Evolutionary conservation across 2,888 invertebrate genomes (phyloP).

Genomic region (Agrotis puta): DNA sequence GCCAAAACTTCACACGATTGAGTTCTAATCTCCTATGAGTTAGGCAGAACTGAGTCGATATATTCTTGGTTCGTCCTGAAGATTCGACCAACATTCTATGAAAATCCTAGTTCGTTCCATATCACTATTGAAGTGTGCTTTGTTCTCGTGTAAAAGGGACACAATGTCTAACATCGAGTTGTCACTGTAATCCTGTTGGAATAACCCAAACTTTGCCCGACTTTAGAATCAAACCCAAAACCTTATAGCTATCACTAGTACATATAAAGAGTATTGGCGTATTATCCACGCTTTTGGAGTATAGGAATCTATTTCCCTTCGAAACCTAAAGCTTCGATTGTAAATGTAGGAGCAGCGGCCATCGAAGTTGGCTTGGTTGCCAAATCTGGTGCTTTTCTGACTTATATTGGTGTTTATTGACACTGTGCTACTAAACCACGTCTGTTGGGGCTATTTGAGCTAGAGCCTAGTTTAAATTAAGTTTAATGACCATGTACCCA

Average conservation of each 20-base stretch:
- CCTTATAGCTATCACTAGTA: not conserved
- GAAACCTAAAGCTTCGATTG: slow-evolving; percentile 1
- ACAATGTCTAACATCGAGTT: not conserved
- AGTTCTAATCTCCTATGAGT: not conserved
- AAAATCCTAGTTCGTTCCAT: no score
- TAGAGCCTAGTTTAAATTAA: slow-evolving; percentile 22
- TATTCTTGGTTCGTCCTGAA: no score
- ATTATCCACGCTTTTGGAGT: not conserved
- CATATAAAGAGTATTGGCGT: not conserved
- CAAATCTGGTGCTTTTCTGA: slow-evolving; percentile 31
- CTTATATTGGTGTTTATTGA: slow-evolving; percentile 40
- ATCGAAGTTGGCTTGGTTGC: slow-evolving; percentile 31
- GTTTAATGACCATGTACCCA: not conserved
- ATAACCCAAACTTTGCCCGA: not conserved
- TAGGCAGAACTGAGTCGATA: not conserved
- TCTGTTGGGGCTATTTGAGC: not conserved
- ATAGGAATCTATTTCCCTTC: not conserved
- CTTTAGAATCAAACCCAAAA: not conserved
- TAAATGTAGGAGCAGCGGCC: not conserved
- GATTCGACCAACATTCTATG: no score
- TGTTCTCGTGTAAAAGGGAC: no score
- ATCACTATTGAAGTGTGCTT: no score
- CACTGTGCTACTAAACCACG: slow-evolving; percentile 13
- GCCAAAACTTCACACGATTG: not conserved
- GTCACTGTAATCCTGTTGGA: not conserved